phyloP scores from a whole-genome alignment of 1,140 invertebrate species.

The Vanessa tameamea region DNA sequence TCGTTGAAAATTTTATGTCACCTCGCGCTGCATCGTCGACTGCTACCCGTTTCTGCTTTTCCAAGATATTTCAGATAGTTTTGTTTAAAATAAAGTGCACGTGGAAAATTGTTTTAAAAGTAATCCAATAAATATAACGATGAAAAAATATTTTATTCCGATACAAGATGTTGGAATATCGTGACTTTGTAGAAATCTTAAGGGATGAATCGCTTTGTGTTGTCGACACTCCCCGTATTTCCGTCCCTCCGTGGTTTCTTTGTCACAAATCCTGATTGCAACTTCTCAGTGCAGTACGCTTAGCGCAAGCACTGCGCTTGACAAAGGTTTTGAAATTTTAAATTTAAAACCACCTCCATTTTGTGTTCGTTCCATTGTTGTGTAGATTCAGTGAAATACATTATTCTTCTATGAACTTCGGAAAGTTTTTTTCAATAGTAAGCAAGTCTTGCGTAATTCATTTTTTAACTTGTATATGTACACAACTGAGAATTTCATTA shows the following conservation, averaged over 20 bases:
- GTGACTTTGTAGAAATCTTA: constrained; percentile 49
- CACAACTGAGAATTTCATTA: neutral
- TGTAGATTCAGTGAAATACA: constrained; percentile 36
- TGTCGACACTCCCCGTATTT: constrained; percentile 56
- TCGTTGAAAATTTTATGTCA: constrained; percentile 78
- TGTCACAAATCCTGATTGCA: constrained; percentile 53
- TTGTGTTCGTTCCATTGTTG: constrained; percentile 38
- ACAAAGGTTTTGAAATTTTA: constrained; percentile 45
- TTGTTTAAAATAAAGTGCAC: neutral
- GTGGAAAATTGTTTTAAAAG: neutral
- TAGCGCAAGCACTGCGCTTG: constrained; percentile 41
- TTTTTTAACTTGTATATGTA: neutral
- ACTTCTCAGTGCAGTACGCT: constrained; percentile 44
- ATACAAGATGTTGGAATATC: constrained; percentile 28
- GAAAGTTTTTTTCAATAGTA: neutral
- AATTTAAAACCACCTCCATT: constrained; percentile 46
- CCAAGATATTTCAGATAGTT: constrained; percentile 14
- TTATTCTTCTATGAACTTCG: constrained; percentile 23
- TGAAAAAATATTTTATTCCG: neutral
- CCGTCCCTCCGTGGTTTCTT: constrained; percentile 49
- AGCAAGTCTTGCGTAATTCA: neutral
- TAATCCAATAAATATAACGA: constrained; percentile 1
- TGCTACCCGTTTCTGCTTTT: constrained; percentile 52
- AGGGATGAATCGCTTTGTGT: constrained; percentile 54
- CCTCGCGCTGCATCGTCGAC: constrained; percentile 65